Percentiles rank a stretch among this genome's conserved stretches.
These are phyloP conservation scores for Chloroclysta siterata DNA, from an alignment of 2,888 invertebrate genomes.

Conservation along the genomic window DNA sequence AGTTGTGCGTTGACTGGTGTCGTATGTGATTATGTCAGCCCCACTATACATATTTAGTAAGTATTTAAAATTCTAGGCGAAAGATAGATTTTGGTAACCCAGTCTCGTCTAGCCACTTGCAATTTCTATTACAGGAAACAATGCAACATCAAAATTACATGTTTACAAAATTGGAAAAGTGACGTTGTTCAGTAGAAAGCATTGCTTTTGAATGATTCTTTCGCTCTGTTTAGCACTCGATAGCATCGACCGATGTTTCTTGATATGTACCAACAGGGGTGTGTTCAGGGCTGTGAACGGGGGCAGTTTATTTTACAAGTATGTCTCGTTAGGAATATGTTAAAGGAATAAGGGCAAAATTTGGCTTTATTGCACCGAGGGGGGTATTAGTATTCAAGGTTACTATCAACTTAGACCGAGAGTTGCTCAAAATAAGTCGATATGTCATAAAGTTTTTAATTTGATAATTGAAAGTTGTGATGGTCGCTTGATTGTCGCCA, in stretches of 20 bases:
- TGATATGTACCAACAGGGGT: slow-evolving; percentile 5
- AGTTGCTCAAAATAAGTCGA: too few relatives aligned
- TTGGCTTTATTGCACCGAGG: too few relatives aligned
- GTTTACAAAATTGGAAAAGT: slow-evolving; percentile 16
- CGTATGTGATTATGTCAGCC: too few relatives aligned
- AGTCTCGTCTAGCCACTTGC: neutral
- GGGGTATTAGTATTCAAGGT: too few relatives aligned
- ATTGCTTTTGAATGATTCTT: slow-evolving; percentile 14
- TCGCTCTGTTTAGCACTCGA: slow-evolving; percentile 30
- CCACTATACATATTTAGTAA: too few relatives aligned
- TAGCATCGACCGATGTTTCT: slow-evolving; percentile 15
- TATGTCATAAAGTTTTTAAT: too few relatives aligned
- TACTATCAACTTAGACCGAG: too few relatives aligned
- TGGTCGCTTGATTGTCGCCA: too few relatives aligned
- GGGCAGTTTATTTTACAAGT: neutral
- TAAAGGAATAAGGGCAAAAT: too few relatives aligned
- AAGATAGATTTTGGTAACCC: neutral
- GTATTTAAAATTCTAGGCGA: neutral
- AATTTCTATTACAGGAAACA: neutral
- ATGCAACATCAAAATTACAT: slow-evolving; percentile 4
- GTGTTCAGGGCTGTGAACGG: neutral
- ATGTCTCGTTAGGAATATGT: too few relatives aligned
- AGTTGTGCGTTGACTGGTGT: too few relatives aligned
- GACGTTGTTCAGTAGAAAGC: slow-evolving; percentile 21
- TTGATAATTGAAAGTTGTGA: too few relatives aligned